Conservation (phyloP, 2,113 vertebrate species). For the Shinisaurus crocodilurus region DNA sequence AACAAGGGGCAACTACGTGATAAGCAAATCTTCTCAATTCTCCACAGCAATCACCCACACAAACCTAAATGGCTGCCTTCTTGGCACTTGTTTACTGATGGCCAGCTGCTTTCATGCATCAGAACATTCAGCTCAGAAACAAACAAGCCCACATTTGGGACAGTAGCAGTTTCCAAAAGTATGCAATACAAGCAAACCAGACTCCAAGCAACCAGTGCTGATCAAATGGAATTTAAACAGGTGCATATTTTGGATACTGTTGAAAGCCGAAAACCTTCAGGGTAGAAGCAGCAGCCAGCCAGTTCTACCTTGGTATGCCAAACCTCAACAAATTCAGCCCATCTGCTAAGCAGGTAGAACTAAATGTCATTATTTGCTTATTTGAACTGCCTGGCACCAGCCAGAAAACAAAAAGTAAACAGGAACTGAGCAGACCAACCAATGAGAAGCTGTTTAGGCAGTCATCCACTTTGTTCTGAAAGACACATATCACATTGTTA, state of each 20-base stretch:
- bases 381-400: constrained; percentile 41
- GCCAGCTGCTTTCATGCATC: background rate
- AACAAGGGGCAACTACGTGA: background rate
- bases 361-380: constrained; percentile 11
- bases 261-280: background rate
- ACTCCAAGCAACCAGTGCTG: background rate
- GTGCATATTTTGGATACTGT: background rate
- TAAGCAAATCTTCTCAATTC: background rate
- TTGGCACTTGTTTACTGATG: background rate
- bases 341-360: constrained; percentile 25
- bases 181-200: background rate
- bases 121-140: background rate
- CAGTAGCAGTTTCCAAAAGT: background rate
- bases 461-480: accelerated
- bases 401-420: background rate
- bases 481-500: background rate
- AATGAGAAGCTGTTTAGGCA: background rate
- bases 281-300: background rate
- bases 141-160: background rate
- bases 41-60: background rate
- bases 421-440: accelerated
- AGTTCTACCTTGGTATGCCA: background rate
- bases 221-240: background rate
- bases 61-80: background rate
- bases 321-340: background rate